A percentile compares a stretch with the other conserved stretches of the same genome.
phyloP scores from a whole-genome alignment of 2,888 invertebrate species.

The Brachyptera risi region DNA sequence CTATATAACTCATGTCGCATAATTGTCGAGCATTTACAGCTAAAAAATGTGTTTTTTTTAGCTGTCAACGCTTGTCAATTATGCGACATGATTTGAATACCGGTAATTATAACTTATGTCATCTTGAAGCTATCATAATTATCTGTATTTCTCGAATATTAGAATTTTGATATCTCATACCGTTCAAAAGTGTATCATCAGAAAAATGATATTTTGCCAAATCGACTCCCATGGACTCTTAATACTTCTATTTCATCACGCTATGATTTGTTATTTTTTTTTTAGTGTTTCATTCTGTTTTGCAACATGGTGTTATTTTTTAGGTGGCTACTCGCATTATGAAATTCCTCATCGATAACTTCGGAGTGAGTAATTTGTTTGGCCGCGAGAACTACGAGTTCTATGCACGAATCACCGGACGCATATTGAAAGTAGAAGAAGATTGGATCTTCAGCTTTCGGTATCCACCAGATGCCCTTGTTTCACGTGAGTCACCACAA shows the following conservation, averaged over 20 bases:
- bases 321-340: conserved; percentile 93
- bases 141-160: no score
- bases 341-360: conserved; percentile 96
- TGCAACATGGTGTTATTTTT: conserved; percentile 15
- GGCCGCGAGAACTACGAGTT: conserved; percentile 93
- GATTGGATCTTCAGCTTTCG: conserved; percentile 95
- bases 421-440: conserved; percentile 87
- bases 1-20: no score
- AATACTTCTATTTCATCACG: conserved; percentile 17
- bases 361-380: conserved; percentile 92
- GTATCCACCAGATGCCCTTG: conserved; percentile 67
- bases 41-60: no score
- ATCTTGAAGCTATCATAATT: no score
- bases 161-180: no score
- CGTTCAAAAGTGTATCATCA: no score
- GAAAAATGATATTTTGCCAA: no score
- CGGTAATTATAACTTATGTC: no score
- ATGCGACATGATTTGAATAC: no score
- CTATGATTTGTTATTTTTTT: conserved; percentile 28
- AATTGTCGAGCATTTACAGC: no score
- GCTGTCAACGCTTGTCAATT: no score
- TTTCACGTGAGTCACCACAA: conserved; percentile 50
- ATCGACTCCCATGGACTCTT: no score
- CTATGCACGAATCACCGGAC: conserved; percentile 90
- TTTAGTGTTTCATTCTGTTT: conserved; percentile 24